A percentile compares a stretch with the other conserved stretches of the same genome.
Conservation (phyloP, 2,113 vertebrate genomes). For the Oryzias curvinotus region DNA sequence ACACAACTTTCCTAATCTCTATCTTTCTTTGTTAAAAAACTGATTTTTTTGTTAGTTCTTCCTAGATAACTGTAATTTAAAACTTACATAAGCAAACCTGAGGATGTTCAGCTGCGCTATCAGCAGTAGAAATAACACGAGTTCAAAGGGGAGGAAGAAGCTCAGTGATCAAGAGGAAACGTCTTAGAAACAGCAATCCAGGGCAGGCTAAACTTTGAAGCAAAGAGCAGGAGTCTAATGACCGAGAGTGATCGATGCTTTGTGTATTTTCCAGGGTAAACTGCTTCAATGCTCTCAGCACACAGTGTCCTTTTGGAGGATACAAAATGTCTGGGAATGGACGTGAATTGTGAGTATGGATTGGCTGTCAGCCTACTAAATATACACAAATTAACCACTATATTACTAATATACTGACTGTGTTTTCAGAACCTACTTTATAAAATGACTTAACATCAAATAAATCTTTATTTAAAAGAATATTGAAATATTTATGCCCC, state of each 20-base stretch:
- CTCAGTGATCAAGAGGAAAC: slow-evolving; percentile 8
- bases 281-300: slow-evolving; percentile 98
- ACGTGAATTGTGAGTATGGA: slow-evolving; percentile 95
- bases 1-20: too few relatives aligned
- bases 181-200: slow-evolving; percentile 23
- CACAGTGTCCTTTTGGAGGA: slow-evolving; percentile 98
- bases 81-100: slow-evolving; percentile 17
- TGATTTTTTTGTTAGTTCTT: neutral
- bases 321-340: slow-evolving; percentile 99
- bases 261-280: slow-evolving; percentile 89
- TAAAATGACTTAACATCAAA: slow-evolving; percentile 34
- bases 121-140: slow-evolving; percentile 23
- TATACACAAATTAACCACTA: slow-evolving; percentile 42
- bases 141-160: slow-evolving; percentile 27
- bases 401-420: slow-evolving; percentile 42
- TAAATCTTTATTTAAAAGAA: slow-evolving; percentile 42
- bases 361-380: slow-evolving; percentile 29
- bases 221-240: slow-evolving; percentile 21
- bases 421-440: slow-evolving; percentile 49
- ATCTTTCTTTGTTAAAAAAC: neutral
- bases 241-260: slow-evolving; percentile 58
- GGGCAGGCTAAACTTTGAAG: slow-evolving; percentile 19
- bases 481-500: slow-evolving; percentile 24
- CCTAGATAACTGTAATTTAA: slow-evolving; percentile 7
- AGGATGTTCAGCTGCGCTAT: slow-evolving; percentile 37